These are phyloP conservation scores for Turnix velox DNA, from an alignment of 2,113 vertebrate genomes.

Conservation along the genomic window DNA sequence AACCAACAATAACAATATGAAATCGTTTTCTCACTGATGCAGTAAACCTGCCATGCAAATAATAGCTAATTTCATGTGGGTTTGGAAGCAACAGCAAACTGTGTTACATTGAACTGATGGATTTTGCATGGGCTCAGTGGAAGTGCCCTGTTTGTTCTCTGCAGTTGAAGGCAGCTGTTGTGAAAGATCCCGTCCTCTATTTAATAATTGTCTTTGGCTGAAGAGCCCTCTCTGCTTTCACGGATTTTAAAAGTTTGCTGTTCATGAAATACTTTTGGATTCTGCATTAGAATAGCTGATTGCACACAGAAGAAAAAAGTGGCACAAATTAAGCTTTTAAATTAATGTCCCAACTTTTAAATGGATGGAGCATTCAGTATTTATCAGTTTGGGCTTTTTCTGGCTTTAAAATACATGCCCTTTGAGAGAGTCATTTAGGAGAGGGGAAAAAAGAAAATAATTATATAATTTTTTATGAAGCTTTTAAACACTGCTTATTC, in stretches of 20 bases:
- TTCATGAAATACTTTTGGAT: background rate
- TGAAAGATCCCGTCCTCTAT: background rate
- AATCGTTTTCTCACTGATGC: background rate
- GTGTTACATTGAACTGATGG: accelerated
- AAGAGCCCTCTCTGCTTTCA: background rate
- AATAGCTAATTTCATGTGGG: background rate
- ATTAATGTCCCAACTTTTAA: background rate
- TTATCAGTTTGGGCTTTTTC: background rate
- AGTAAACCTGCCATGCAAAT: background rate
- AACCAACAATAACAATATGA: background rate
- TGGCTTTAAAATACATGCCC: background rate
- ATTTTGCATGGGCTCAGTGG: background rate
- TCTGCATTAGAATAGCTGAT: background rate
- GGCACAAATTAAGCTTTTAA: background rate
- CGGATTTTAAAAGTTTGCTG: background rate
- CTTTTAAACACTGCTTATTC: background rate
- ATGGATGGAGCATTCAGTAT: background rate
- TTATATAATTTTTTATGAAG: background rate
- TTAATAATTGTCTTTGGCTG: background rate
- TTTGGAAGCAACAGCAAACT: background rate
- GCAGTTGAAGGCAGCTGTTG: background rate
- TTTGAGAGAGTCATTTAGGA: background rate
- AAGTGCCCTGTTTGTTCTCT: background rate
- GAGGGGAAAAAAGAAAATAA: accelerated
- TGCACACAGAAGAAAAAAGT: accelerated